These are phyloP conservation scores for Yponomeuta sedellus DNA, from an alignment of 2,888 invertebrate species.

Conservation along the genomic window DNA sequence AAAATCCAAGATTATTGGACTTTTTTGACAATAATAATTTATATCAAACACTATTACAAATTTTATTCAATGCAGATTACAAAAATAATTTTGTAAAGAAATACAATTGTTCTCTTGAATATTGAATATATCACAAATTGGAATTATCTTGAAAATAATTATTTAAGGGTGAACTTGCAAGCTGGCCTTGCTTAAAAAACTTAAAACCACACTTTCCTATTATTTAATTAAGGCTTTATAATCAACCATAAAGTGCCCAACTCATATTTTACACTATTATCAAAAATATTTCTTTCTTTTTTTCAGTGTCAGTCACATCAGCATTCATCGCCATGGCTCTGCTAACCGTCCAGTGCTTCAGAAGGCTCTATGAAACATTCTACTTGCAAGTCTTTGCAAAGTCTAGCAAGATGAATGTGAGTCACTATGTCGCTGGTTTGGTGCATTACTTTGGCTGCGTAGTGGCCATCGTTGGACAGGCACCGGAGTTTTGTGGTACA, in stretches of 20 bases:
- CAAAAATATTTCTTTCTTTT: constrained; percentile 7
- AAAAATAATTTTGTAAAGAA: too few species aligned
- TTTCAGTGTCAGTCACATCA: constrained; percentile 77
- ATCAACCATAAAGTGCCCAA: not conserved
- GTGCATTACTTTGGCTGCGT: constrained; percentile 85
- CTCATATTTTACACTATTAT: constrained; percentile 12
- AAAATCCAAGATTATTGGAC: too few species aligned
- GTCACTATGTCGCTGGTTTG: constrained; percentile 86
- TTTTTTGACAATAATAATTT: too few species aligned
- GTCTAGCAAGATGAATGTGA: constrained; percentile 84
- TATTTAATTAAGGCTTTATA: too few species aligned
- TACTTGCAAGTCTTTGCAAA: constrained; percentile 88
- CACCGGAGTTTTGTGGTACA: constrained; percentile 80
- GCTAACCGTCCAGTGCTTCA: constrained; percentile 81
- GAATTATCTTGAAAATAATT: too few species aligned
- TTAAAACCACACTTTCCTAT: too few species aligned
- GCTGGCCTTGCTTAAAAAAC: too few species aligned
- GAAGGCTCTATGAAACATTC: constrained; percentile 88
- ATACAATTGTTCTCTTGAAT: too few species aligned
- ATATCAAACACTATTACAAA: too few species aligned
- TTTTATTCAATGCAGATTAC: too few species aligned
- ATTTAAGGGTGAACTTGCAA: too few species aligned
- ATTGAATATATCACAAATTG: too few species aligned
- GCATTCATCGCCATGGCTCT: constrained; percentile 78
- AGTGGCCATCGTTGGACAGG: constrained; percentile 81